phyloP scores from a whole-genome alignment of 2,113 vertebrate species.

The Sprattus sprattus region DNA sequence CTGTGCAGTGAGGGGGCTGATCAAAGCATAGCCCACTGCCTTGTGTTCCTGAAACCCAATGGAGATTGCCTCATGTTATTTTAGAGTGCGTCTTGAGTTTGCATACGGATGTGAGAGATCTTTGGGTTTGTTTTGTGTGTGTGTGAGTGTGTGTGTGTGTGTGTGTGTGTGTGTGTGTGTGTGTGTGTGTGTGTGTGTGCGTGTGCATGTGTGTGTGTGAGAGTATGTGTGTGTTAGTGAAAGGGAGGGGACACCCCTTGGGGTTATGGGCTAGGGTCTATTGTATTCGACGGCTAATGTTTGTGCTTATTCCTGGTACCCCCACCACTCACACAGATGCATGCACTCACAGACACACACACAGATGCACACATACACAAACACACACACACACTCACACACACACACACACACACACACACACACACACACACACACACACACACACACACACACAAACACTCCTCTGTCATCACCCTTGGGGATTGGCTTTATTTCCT shows the following conservation, averaged over 20 bases:
- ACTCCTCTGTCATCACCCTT: slow-evolving; percentile 34
- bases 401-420: not conserved
- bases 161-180: slow-evolving; percentile 22
- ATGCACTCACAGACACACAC: not conserved
- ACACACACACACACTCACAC: not conserved
- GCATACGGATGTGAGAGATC: not conserved
- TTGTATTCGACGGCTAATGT: not conserved
- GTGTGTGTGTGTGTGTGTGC: slow-evolving; percentile 28
- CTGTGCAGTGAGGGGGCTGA: not conserved
- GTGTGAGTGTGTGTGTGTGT: slow-evolving; percentile 28
- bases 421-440: not conserved
- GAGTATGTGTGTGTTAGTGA: slow-evolving; percentile 5
- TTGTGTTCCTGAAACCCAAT: not conserved
- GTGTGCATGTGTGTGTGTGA: slow-evolving; percentile 20
- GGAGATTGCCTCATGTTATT: not conserved
- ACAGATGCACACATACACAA: not conserved
- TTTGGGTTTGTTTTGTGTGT: not conserved
- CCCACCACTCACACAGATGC: slow-evolving; percentile 14
- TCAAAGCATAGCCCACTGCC: not conserved
- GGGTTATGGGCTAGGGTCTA: too few species aligned
- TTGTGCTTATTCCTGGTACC: not conserved
- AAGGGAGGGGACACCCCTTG: not conserved
- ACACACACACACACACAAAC: slow-evolving; percentile 14
- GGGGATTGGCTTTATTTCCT: slow-evolving; percentile 30
- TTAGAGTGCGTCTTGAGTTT: not conserved